Evolutionary conservation across 2,797 vertebrate species (phyloP).

Genomic region (Pipistrellus nathusii): DNA sequence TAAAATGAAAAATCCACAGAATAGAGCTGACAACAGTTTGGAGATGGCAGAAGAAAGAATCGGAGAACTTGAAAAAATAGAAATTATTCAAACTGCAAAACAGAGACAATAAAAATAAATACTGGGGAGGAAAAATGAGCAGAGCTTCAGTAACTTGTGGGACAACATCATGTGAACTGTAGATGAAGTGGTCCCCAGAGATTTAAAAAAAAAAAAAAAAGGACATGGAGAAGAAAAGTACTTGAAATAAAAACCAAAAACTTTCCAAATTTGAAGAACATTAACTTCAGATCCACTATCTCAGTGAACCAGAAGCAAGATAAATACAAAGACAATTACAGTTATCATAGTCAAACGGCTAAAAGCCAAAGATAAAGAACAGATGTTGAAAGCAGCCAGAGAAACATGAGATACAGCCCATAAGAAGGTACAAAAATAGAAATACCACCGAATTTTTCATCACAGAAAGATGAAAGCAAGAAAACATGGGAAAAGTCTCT

Average conservation of each 20-base stretch:
- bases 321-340: constrained; percentile 26
- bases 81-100: constrained; percentile 7
- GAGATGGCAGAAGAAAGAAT: background rate
- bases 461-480: background rate
- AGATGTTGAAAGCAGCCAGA: constrained; percentile 22
- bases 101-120: background rate
- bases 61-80: background rate
- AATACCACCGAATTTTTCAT: background rate
- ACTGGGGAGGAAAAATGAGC: background rate
- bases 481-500: constrained; percentile 22
- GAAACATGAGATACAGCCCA: constrained; percentile 28
- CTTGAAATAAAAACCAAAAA: constrained; percentile 23
- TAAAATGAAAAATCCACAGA: background rate
- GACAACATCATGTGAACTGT: background rate
- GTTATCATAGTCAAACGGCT: constrained; percentile 21
- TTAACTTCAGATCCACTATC: constrained; percentile 39
- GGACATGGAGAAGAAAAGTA: background rate
- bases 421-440: constrained; percentile 12
- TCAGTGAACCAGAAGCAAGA: constrained; percentile 10
- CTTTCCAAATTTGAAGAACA: background rate
- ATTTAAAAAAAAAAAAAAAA: background rate
- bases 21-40: background rate
- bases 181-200: background rate
- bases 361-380: constrained; percentile 58
- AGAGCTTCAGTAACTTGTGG: background rate